Evolutionary conservation across 2,113 vertebrate genomes (phyloP), one percentile per base, ranked within the genome.

Genomic region (Notarius lentiginosus): DNA sequence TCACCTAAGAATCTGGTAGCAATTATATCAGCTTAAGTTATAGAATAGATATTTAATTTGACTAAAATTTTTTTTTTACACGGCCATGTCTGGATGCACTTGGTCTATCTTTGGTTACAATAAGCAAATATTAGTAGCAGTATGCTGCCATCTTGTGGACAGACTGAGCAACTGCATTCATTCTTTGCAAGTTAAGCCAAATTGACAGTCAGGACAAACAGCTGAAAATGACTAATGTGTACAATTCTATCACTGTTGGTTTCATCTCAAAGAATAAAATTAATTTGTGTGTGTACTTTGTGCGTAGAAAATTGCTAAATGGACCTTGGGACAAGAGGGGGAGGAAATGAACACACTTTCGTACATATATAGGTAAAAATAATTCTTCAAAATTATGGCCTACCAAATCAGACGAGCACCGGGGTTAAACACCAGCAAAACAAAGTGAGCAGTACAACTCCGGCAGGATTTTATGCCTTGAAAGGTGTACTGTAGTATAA

Each of bases 111-210:
- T 14, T n/a, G 15, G 68, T 20, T 75, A 65, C 63, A 72, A 47
- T 11, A 30, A 30, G 22, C 11, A 34, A 12, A 63, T 10, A 82
- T 87, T 56, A 34, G 22, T 30, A 24, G 34, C 3, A 24, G 41
- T 73, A 18, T 87, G 85, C n/a, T 17, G n/a, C 86, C 86, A 82
- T 72, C 86, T 63, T 63, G 68, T 87, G 86, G 86, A 63, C 56
- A 63, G 9, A 24, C 1, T 41, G n/a, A 10, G 56, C 34, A 82
- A 87, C n/a, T 75, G 55, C 86, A 80, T 18, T n/a, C 34, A 24
- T 66, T 58, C 14, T 27, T 11, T 30, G 22, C 0, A 6, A n/a
- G 22, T 9, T 1, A 11, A 20, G 4, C 8, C 17, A 65, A 68
- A 56, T 30, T 17, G 68, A 11, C 4, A 66, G 34, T 4, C 47